Evolutionary conservation across 2,888 invertebrate genomes (phyloP), one percentile per base, ranked within the genome.

Genomic region (Xanthia icteritia): DNA sequence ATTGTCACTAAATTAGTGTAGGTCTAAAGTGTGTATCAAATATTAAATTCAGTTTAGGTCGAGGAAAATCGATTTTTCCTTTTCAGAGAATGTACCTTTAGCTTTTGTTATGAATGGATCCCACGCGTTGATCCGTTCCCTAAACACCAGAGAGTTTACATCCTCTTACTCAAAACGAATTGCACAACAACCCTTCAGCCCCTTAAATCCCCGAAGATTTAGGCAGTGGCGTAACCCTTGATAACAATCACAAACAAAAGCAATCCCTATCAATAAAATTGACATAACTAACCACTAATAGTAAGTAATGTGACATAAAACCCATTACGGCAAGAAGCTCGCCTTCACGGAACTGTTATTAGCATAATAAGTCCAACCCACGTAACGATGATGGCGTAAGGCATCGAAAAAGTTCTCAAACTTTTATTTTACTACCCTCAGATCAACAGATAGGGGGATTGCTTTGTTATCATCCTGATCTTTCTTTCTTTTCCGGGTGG

Each of bases 381-480:
- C 72, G 23, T 83, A 61, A 86, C 72, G 69, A 69, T 67, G 68
- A 70, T 73, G 42, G 86, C 61, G 65, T n/a, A 69, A 86, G 71
- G 75, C 79, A 83, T 51, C 60, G 69, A 51, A 23, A 54, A 83
- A 83, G 72, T 83, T 86, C 72, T 67, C 39, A 63, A 79, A 75
- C 72, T 83, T 83, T 83, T 86, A 86, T 86, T 83, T 83, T 79
- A 84, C 63, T 75, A 73, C 74, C 79, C 68, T 5, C 74, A 79
- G 79, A 86, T 84, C 74, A 83, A 74, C 63, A 83, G 84, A 86
- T 83, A 83, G 73, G 86, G 73, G 70, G 77, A 83, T 83, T 71
- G 84, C 86, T 74, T 75, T 60, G 58, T 72, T 86, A 86, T 86
- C 84, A 64, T 39, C 56, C 51, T 60, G 63, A 83, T 83, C 86